Conservation (phyloP, 2,113 vertebrate genomes). For the Calidris pugnax region DNA sequence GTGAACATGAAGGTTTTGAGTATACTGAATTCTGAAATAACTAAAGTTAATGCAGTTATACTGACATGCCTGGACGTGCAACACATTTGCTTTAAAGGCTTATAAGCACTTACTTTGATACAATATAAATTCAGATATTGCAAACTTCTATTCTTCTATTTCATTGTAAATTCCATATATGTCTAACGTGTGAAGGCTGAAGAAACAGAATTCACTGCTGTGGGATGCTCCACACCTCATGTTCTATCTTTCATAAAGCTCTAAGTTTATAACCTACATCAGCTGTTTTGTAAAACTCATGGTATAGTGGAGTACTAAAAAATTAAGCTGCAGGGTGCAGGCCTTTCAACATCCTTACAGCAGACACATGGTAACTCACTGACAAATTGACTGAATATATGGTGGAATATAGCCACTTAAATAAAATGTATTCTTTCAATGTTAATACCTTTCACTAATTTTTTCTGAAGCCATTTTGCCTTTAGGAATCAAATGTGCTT, state of each 20-base stretch:
- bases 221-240: not conserved
- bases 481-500: not conserved
- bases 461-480: not conserved
- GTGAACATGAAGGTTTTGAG: not conserved
- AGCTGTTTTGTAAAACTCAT: not conserved
- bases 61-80: not conserved
- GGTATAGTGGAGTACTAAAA: not conserved
- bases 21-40: not conserved
- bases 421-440: not conserved
- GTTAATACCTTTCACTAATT: not conserved
- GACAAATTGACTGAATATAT: not conserved
- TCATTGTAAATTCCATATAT: not conserved
- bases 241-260: not conserved
- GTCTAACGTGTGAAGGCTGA: not conserved
- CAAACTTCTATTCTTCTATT: not conserved
- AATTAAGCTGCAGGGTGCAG: not conserved
- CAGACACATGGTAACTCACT: not conserved
- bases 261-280: not conserved
- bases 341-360: not conserved
- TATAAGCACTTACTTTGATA: not conserved
- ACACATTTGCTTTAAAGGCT: not conserved
- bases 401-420: not conserved
- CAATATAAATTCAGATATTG: not conserved
- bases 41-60: not conserved
- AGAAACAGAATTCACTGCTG: not conserved